Evolutionary conservation across 2,113 vertebrate species (phyloP).

Genomic region (Delphinus delphis): DNA sequence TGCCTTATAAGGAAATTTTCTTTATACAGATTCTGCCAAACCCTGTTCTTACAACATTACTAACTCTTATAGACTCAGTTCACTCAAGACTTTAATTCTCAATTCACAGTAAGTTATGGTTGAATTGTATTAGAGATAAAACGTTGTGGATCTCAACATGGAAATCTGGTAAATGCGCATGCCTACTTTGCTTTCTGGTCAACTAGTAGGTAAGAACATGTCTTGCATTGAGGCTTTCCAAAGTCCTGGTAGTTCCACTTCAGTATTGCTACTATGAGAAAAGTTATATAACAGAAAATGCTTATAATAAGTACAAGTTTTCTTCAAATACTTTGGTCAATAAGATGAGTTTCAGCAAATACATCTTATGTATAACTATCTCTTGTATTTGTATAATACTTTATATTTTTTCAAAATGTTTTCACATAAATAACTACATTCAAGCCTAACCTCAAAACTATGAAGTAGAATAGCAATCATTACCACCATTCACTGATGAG

Average conservation of each 20-base stretch:
- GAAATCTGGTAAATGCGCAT: not conserved
- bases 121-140: not conserved
- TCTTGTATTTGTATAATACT: not conserved
- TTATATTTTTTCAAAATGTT: not conserved
- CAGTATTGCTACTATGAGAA: too few species aligned
- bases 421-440: not conserved
- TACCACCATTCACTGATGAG: not conserved
- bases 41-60: not conserved
- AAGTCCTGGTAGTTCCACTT: too few species aligned
- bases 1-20: not conserved
- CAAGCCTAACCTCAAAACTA: not conserved
- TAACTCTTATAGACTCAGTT: not conserved
- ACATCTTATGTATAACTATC: not conserved
- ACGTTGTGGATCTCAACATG: not conserved
- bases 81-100: not conserved
- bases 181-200: not conserved
- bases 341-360: not conserved
- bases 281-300: too few species aligned
- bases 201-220: not conserved
- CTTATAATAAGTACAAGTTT: too few species aligned
- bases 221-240: too few species aligned
- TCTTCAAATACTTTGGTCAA: too few species aligned
- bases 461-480: not conserved
- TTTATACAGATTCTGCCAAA: not conserved
- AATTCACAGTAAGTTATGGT: not conserved